phyloP scores from a whole-genome alignment of 1,140 invertebrate species.

The Pectinophora gossypiella region DNA sequence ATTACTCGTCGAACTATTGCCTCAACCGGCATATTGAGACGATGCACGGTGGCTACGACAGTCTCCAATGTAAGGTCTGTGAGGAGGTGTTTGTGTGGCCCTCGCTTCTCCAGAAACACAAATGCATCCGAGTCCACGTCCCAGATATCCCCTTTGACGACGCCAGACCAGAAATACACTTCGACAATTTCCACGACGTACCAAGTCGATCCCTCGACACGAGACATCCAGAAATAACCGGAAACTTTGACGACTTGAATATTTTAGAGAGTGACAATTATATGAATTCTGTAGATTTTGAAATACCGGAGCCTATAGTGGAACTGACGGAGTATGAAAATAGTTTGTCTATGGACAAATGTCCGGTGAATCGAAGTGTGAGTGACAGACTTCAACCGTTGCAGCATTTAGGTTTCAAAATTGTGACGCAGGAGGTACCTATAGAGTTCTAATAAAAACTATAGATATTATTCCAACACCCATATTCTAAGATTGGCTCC shows the following conservation, averaged over 20 bases:
- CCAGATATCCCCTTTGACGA: slow-evolving; percentile 49
- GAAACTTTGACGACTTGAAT: slow-evolving; percentile 32
- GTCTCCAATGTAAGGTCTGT: slow-evolving; percentile 34
- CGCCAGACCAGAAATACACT: slow-evolving; percentile 41
- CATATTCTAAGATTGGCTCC: too few species aligned
- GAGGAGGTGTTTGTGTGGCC: slow-evolving; percentile 53
- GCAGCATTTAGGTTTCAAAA: slow-evolving; percentile 28
- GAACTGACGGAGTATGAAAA: slow-evolving; percentile 36
- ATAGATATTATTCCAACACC: too few species aligned
- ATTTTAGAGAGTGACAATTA: slow-evolving; percentile 34
- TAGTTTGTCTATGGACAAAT: slow-evolving; percentile 3
- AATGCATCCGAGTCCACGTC: slow-evolving; percentile 39
- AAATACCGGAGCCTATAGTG: slow-evolving; percentile 48
- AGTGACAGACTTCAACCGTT: background rate
- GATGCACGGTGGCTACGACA: slow-evolving; percentile 24
- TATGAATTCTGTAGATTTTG: slow-evolving; percentile 43
- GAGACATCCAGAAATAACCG: background rate
- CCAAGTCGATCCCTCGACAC: background rate
- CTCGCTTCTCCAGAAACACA: slow-evolving; percentile 36
- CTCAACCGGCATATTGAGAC: slow-evolving; percentile 39
- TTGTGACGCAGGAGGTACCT: slow-evolving; percentile 54
- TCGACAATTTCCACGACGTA: slow-evolving; percentile 30
- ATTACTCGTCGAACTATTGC: slow-evolving; percentile 40
- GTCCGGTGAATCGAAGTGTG: background rate
- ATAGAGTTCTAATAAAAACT: slow-evolving; percentile 43